Base-by-base conservation (phyloP, 1,140 invertebrate species). In the Drosophila obscura region DNA sequence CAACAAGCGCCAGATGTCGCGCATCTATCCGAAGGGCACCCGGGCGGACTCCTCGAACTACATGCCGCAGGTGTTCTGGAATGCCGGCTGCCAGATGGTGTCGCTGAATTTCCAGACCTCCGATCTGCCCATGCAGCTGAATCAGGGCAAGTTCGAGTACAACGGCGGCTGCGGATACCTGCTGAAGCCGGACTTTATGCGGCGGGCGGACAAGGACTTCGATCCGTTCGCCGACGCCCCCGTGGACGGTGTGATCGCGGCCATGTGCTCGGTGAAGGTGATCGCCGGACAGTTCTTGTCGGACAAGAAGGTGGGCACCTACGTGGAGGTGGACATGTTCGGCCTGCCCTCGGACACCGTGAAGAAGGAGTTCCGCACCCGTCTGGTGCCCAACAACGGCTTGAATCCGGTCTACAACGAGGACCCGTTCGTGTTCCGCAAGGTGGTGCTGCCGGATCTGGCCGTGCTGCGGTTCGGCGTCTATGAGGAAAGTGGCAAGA, bases 281-380 rank as follows among this genome's bases (percentile, higher is more conserved):
- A 99, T 99, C 90, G 99, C 99, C 48, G 99, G 99, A 0, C 99
- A 99, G 93, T 99, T 99, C 93, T 95, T 99, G 79, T 99, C 98
- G 0, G 99, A 99, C 92, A 99, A 99, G 92, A 99, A 99, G 93
- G 97, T 96, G 46, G 98, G 98, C 7, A 99, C 99, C 2, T 99
- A 99, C 92, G 99, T 99, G 8, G 99, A 99, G 93, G 99, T 99
- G 24, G 99, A 99, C 92, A 99, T 99, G 99, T 99, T 99, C 93
- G 99, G 99, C 51, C 93, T 99, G 76, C 98, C 99, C 2, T 98
- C 99, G 0, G 99, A 99, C 93, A 99, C 99, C 26, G 99, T 99
- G 80, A 94, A 98, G 26, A 99, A 98, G 92, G 99, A 99, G 93
- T 99, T 99, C 92, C 94, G 98, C 15, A 99, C 99, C 0, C 94